Evolutionary conservation across 2,113 vertebrate genomes (phyloP), one percentile per base, ranked within the genome.

Genomic region (Clupea harengus): DNA sequence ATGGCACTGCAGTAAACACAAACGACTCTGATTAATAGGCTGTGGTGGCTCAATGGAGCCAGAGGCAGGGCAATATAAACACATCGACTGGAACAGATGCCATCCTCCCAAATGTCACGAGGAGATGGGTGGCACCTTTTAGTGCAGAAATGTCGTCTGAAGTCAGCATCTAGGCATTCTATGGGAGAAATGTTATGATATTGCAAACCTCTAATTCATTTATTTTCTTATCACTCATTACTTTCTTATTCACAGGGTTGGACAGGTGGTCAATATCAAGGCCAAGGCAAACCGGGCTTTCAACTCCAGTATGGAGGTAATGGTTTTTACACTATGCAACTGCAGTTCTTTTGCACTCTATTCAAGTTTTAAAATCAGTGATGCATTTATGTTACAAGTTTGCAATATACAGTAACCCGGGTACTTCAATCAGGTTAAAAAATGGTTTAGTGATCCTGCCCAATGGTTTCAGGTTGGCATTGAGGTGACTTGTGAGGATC

Each of bases 231-330:
- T 60, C 54, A 60, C 39, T 22, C n/a, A n/a, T n/a, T n/a, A n/a
- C n/a, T 60, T 60, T 7, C 3, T 60, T n/a, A n/a, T n/a, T 60
- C 20, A 7, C 54, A 99, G 98, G 0, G 96, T 98, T 0, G 98
- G 98, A 86, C 97, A 99, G 52, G 97, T 99, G 45, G 97, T 99
- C 89, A 98, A 96, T 93, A 98, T 99, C 92, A 97, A 97, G 91
- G 97, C 98, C 88, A 99, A 98, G 92, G 98, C 99, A 93, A 99
- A 99, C 94, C 94, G 98, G 92, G 98, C 98, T 86, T 99, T 99
- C 91, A 99, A 97, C 52, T 96, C 97, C 85, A 99, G 98, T 90
- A 98, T 99, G 98, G 98, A 99, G 97, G 98, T 78, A 22, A 60
- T 18, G 15, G 32, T 39, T 78, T 32, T 18, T 20, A 20, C 52